Percentiles rank a stretch among this genome's conserved stretches.
These are phyloP conservation scores for Samia ricini DNA, from an alignment of 1,140 invertebrate species.

Conservation along the genomic window DNA sequence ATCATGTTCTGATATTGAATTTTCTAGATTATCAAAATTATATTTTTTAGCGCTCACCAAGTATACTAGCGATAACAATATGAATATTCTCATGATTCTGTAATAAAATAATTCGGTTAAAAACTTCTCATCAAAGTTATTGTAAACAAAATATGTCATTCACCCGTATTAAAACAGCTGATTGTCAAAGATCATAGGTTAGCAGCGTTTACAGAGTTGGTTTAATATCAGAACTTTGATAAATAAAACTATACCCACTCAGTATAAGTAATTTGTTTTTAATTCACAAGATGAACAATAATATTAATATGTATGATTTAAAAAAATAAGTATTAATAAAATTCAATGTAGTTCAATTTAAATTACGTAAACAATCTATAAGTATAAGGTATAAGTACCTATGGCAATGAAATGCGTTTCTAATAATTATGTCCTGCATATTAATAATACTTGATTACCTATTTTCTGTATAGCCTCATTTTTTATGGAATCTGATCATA, in stretches of 20 bases:
- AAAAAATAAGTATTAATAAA: too few species aligned
- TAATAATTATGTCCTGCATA: too few species aligned
- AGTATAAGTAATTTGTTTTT: neutral
- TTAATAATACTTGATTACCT: too few species aligned
- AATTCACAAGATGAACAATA: too few species aligned
- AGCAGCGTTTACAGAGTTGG: neutral
- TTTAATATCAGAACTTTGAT: neutral
- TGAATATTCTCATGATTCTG: slow-evolving; percentile 18
- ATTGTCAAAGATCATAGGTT: slow-evolving; percentile 11
- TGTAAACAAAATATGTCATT: neutral
- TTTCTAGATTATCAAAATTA: neutral
- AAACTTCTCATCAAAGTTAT: neutral
- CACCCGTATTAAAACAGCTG: slow-evolving; percentile 9
- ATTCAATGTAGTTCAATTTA: too few species aligned
- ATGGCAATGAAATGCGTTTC: too few species aligned
- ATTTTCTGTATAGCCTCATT: too few species aligned
- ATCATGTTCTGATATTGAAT: neutral
- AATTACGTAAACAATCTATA: too few species aligned
- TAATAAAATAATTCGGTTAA: slow-evolving; percentile 8
- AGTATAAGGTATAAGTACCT: too few species aligned
- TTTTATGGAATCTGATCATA: too few species aligned
- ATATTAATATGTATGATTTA: too few species aligned
- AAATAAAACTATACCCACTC: neutral
- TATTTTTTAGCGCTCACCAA: slow-evolving; percentile 6
- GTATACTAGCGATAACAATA: slow-evolving; percentile 9